These are phyloP conservation scores for Phrynocephalus versicolor DNA, from an alignment of 2,113 vertebrate genomes.

Conservation along the genomic window DNA sequence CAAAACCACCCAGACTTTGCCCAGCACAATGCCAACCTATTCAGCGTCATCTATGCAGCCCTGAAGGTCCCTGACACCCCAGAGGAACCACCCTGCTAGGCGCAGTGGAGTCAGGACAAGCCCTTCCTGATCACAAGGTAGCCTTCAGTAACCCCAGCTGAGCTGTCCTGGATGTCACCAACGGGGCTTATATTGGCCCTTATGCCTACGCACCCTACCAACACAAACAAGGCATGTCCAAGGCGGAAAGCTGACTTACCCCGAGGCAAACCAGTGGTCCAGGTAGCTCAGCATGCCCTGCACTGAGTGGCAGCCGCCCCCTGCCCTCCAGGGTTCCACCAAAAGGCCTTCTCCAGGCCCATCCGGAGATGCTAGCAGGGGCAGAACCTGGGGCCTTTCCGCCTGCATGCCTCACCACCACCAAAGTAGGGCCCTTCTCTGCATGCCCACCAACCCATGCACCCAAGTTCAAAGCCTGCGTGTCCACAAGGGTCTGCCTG, in stretches of 20 bases:
- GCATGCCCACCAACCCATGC: too few species aligned
- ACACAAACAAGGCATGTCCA: neutral
- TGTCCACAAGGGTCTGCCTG: neutral
- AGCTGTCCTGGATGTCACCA: too few species aligned
- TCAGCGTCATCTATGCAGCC: neutral
- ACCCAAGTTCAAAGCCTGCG: too few species aligned
- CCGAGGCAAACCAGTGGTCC: fast-evolving
- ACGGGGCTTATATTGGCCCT: too few species aligned
- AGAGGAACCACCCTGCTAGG: neutral
- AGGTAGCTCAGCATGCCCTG: neutral
- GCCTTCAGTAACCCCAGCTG: too few species aligned
- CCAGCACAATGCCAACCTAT: neutral
- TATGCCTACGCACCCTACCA: neutral
- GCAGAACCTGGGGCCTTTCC: neutral
- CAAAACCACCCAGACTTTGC: neutral
- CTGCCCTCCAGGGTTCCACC: neutral
- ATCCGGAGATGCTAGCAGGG: neutral
- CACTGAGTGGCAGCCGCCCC: neutral
- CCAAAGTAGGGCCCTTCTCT: neutral
- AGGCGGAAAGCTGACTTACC: neutral
- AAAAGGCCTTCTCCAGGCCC: neutral
- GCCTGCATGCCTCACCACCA: neutral
- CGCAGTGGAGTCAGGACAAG: too few species aligned
- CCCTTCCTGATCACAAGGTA: too few species aligned
- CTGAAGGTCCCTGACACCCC: neutral